Percentiles rank a stretch among this genome's conserved stretches.
These are phyloP conservation scores for Protodeltote pygarga DNA, from an alignment of 2,888 invertebrate genomes.

Conservation along the genomic window DNA sequence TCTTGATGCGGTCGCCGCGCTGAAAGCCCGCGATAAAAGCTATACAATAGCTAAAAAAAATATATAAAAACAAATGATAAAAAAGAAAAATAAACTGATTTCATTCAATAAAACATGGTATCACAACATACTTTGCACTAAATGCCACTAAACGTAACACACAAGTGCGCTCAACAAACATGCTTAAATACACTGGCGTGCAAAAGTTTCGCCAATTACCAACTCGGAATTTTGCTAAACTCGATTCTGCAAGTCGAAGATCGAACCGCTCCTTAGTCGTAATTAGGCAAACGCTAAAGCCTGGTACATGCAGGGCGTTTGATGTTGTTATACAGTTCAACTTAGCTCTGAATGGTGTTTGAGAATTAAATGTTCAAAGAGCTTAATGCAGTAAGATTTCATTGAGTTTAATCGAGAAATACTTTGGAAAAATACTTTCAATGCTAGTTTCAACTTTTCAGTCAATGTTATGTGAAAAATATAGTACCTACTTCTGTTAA, in stretches of 20 bases:
- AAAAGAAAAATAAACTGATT: too few relatives aligned
- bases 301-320: slow-evolving; percentile 25
- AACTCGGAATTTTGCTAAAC: slow-evolving; percentile 52
- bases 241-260: slow-evolving; percentile 55
- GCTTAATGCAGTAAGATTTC: too few relatives aligned
- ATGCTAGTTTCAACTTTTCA: too few relatives aligned
- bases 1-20: too few relatives aligned
- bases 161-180: slow-evolving; percentile 38
- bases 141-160: slow-evolving; percentile 37
- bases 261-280: slow-evolving; percentile 51
- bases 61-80: too few relatives aligned
- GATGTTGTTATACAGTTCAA: background rate
- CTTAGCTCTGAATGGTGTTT: slow-evolving; percentile 14
- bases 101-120: too few relatives aligned
- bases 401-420: too few relatives aligned
- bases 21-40: too few relatives aligned
- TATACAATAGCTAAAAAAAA: too few relatives aligned
- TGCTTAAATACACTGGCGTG: slow-evolving; percentile 52
- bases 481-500: too few relatives aligned
- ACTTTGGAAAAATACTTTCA: too few relatives aligned
- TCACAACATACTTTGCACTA: slow-evolving; percentile 36
- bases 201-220: slow-evolving; percentile 54
- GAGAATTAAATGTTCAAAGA: slow-evolving; percentile 30
- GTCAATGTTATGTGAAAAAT: too few relatives aligned
- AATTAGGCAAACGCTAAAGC: slow-evolving; percentile 50